These are phyloP conservation scores for Enteromius argenteus DNA, from an alignment of 2,797 vertebrate genomes.

Conservation along the genomic window DNA sequence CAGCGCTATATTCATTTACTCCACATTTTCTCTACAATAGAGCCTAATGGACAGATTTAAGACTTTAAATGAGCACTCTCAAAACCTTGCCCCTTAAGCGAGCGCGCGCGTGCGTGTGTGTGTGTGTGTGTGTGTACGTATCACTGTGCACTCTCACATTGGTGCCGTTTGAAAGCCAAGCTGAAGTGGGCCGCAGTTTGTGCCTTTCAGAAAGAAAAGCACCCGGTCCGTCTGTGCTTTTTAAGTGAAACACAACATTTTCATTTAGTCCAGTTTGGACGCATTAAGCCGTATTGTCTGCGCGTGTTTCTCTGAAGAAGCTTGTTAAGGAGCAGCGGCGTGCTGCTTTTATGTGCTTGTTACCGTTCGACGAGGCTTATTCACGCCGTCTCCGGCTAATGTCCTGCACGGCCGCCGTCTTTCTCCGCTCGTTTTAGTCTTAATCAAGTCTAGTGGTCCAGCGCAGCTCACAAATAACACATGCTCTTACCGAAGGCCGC, in stretches of 20 bases:
- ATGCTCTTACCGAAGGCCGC: conserved; percentile 6
- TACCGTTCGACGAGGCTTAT: background rate
- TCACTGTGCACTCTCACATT: conserved; percentile 63
- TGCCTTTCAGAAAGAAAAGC: conserved; percentile 74
- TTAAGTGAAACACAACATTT: conserved; percentile 71
- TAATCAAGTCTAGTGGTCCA: conserved; percentile 41
- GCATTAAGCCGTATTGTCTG: conserved; percentile 61
- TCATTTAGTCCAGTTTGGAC: conserved; percentile 68
- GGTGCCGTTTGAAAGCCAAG: conserved; percentile 71
- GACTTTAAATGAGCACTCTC: conserved; percentile 85
- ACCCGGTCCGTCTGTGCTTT: conserved; percentile 70
- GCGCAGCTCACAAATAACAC: conserved; percentile 21
- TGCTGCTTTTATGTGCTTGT: conserved; percentile 29
- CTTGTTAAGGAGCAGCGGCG: conserved; percentile 30
- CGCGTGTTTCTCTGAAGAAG: conserved; percentile 31
- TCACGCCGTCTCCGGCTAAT: conserved; percentile 25
- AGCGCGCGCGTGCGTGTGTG: conserved; percentile 49
- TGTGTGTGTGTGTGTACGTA: conserved; percentile 59
- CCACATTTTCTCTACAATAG: conserved; percentile 88
- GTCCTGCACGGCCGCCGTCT: conserved; percentile 11
- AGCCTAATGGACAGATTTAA: conserved; percentile 91
- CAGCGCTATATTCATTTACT: conserved; percentile 89
- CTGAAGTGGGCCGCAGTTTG: conserved; percentile 64
- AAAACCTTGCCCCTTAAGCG: conserved; percentile 80
- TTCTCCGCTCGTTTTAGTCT: conserved; percentile 22